A percentile compares a stretch with the other conserved stretches of the same genome.
These are phyloP conservation scores for Phortica magna DNA, from an alignment of 2,888 invertebrate species.

Conservation along the genomic window DNA sequence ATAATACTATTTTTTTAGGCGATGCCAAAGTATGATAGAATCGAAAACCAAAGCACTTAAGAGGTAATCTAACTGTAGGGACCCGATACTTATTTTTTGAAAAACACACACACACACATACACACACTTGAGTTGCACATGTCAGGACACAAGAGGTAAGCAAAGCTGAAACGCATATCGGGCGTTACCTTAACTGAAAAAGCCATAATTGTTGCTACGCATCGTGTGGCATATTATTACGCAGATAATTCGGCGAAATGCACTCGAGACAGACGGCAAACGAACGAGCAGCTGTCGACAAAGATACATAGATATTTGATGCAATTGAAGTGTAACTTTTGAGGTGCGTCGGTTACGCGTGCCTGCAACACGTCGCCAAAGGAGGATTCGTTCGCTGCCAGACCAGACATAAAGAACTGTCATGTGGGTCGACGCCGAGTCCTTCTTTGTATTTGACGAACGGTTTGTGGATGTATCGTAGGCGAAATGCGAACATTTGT, in stretches of 20 bases:
- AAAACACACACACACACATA: not conserved
- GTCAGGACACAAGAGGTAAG: slow-evolving; percentile 40
- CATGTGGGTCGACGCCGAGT: slow-evolving; percentile 5
- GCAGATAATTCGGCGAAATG: slow-evolving; percentile 29
- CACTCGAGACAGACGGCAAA: slow-evolving; percentile 1
- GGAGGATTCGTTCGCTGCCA: not conserved
- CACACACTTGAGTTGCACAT: slow-evolving; percentile 32
- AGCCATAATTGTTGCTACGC: slow-evolving; percentile 49
- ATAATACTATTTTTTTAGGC: slow-evolving; percentile 13
- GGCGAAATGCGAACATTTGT: slow-evolving; percentile 26
- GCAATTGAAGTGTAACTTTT: slow-evolving; percentile 45
- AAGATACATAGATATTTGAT: slow-evolving; percentile 43
- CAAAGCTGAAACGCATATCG: slow-evolving; percentile 40
- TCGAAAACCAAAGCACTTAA: not conserved
- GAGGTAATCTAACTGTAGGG: not conserved
- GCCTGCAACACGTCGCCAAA: slow-evolving; percentile 24
- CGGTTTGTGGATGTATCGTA: not conserved
- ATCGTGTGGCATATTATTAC: slow-evolving; percentile 30
- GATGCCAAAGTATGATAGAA: slow-evolving; percentile 18
- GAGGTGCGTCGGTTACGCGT: slow-evolving; percentile 39
- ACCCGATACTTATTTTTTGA: no score
- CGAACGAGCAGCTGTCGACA: slow-evolving; percentile 46
- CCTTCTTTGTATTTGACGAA: not conserved
- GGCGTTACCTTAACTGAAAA: slow-evolving; percentile 57
- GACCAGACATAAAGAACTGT: not conserved